Base-by-base conservation (phyloP, 2,888 invertebrate species). In the Lycophotia porphyrea region DNA sequence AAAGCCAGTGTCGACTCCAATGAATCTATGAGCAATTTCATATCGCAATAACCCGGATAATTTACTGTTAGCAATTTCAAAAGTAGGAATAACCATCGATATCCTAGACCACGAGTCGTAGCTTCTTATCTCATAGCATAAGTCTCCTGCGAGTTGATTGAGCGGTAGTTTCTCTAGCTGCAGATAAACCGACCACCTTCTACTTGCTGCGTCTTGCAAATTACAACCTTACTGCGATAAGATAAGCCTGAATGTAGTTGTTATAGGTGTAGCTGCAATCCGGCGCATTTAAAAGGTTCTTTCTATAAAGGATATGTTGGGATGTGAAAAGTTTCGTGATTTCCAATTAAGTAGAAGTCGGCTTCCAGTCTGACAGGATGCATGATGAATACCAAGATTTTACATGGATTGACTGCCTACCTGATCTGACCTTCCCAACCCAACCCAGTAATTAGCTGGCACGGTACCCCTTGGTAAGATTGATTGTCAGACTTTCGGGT, bases 171-270 rank as follows among this genome's bases (percentile, higher is more conserved):
- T 39, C 49, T 24, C 36, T 18, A 1, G 27, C 31, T 18, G n/a
- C n/a, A n/a, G 61, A 52, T 71, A 79, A 70, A 44, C 71, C 44
- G n/a, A 73, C 39, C n/a, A 55, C 34, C 27, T 42, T n/a, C 39
- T 39, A 44, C 36, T 47, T 3, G 34, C 18, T 55, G 21, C 31
- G 18, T 34, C 39, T 64, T 27, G 74, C 55, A 72, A 63, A 72
- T 77, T 55, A 80, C 47, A 74, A 34, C 36, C 39, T 61, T 80
- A 47, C 27, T 27, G 3, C 9, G 64, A 39, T 73, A 31, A 39
- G 44, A 72, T 73, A 80, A 52, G 27, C 0, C 34, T 36, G 24
- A n/a, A 47, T 39, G 36, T n/a, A 47, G 55, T 18, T 63, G 27
- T 1, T 49, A 34, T 36, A 61, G 61, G 31, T 31, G 27, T 55